phyloP scores from a whole-genome alignment of 2,113 vertebrate genomes.

The Oryzias celebensis region DNA sequence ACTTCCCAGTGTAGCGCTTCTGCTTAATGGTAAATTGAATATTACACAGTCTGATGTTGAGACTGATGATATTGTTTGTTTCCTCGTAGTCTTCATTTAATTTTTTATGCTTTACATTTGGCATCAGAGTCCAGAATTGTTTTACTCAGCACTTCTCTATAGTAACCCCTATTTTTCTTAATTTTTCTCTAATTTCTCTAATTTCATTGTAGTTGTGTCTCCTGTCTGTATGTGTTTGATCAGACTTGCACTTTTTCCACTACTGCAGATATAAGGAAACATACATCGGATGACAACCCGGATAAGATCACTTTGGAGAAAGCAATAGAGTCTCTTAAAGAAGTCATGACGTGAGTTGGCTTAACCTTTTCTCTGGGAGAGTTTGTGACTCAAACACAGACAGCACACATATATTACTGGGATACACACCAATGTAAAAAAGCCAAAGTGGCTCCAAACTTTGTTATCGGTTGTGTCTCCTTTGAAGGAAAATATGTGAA shows the following conservation, averaged over 20 bases:
- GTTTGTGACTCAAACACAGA: background rate
- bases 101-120: conserved; percentile 2
- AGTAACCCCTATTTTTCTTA: background rate
- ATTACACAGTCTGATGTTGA: background rate
- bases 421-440: too few relatives aligned
- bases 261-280: conserved; percentile 91
- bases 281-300: conserved; percentile 93
- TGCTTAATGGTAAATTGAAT: conserved; percentile 86
- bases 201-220: conserved; percentile 1
- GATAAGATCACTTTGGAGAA: conserved; percentile 92
- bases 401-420: too few relatives aligned
- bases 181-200: background rate
- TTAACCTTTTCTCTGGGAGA: background rate
- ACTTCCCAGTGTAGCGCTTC: conserved; percentile 91
- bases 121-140: background rate
- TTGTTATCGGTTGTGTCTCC: too few relatives aligned
- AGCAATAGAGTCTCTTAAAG: conserved; percentile 94
- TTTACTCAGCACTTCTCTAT: background rate
- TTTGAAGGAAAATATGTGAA: too few relatives aligned
- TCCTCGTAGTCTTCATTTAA: background rate
- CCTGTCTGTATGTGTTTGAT: background rate
- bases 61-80: background rate
- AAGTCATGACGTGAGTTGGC: conserved; percentile 97
- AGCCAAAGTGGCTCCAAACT: too few relatives aligned
- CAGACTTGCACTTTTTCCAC: conserved; percentile 1